Evolutionary conservation across 2,888 invertebrate species (phyloP).

Genomic region (Ferdinandea cuprea): DNA sequence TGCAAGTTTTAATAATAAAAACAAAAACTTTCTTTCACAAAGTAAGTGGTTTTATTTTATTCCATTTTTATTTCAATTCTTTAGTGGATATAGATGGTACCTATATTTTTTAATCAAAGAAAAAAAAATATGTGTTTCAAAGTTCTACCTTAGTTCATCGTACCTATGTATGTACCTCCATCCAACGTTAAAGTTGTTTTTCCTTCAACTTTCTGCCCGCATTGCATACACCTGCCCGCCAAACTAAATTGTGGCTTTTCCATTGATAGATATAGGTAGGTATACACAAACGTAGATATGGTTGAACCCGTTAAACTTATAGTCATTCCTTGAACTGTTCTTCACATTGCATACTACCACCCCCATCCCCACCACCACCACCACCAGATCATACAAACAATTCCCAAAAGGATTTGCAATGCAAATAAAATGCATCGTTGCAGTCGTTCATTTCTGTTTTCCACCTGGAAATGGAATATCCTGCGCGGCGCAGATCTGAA

Average conservation of each 20-base stretch:
- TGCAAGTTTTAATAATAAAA: too few relatives aligned
- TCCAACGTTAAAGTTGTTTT: slow-evolving; percentile 8
- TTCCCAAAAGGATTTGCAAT: slow-evolving; percentile 48
- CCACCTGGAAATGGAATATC: slow-evolving; percentile 52
- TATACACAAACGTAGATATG: slow-evolving; percentile 28
- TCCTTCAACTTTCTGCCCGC: slow-evolving; percentile 3
- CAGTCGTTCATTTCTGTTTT: slow-evolving; percentile 35
- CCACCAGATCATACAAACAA: slow-evolving; percentile 29
- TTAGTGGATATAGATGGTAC: neutral
- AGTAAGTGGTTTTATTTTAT: too few relatives aligned
- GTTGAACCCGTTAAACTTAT: slow-evolving; percentile 52
- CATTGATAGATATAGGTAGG: too few relatives aligned
- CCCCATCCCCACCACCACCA: too few relatives aligned
- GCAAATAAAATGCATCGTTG: slow-evolving; percentile 38
- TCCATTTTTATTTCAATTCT: too few relatives aligned
- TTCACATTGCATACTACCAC: slow-evolving; percentile 22
- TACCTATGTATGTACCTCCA: too few relatives aligned
- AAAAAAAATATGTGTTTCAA: slow-evolving; percentile 26
- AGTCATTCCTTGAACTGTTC: slow-evolving; percentile 54
- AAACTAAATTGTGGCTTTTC: slow-evolving; percentile 30
- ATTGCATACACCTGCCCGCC: neutral
- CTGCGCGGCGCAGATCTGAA: slow-evolving; percentile 56
- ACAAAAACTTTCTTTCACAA: too few relatives aligned
- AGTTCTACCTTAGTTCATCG: neutral
- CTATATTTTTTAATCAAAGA: slow-evolving; percentile 9